Percentiles rank a stretch among this genome's conserved stretches.
phyloP scores from a whole-genome alignment of 2,888 invertebrate species.

The Microdon myrmicae region DNA sequence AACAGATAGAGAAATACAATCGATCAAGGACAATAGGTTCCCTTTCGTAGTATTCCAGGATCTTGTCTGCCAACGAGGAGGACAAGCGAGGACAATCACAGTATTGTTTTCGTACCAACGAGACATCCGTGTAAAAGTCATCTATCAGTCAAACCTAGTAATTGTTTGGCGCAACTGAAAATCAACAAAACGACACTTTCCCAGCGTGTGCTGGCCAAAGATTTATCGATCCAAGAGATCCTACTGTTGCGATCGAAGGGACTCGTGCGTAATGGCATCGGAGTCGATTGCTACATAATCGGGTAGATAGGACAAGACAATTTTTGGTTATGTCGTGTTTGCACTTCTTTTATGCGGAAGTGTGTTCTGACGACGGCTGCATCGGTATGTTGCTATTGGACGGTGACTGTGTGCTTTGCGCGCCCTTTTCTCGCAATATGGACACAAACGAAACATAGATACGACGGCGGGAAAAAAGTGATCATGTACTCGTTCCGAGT shows the following conservation, averaged over 20 bases:
- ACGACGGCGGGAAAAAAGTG: too few relatives aligned
- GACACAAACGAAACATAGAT: too few relatives aligned
- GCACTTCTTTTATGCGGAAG: constrained; percentile 43
- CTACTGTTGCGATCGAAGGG: too few relatives aligned
- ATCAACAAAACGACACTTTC: constrained; percentile 38
- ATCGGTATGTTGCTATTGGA: too few relatives aligned
- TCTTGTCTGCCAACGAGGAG: constrained; percentile 35
- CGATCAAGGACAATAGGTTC: too few relatives aligned
- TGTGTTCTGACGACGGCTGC: constrained; percentile 32
- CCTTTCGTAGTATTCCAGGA: too few relatives aligned
- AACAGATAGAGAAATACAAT: too few relatives aligned
- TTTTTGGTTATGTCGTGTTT: constrained; percentile 50
- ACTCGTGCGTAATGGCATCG: too few relatives aligned
- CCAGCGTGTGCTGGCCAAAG: constrained; percentile 24
- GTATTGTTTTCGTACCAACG: constrained; percentile 39
- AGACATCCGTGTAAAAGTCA: constrained; percentile 34
- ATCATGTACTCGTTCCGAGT: too few relatives aligned
- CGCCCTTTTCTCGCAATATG: too few relatives aligned
- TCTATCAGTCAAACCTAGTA: constrained; percentile 41
- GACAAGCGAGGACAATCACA: constrained; percentile 43
- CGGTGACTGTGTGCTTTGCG: too few relatives aligned
- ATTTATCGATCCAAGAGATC: too few relatives aligned
- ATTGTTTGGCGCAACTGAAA: constrained; percentile 49
- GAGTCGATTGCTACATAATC: constrained; percentile 27
- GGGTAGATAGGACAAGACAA: constrained; percentile 42